phyloP scores from a whole-genome alignment of 2,888 invertebrate species.

The Busseola fusca region DNA sequence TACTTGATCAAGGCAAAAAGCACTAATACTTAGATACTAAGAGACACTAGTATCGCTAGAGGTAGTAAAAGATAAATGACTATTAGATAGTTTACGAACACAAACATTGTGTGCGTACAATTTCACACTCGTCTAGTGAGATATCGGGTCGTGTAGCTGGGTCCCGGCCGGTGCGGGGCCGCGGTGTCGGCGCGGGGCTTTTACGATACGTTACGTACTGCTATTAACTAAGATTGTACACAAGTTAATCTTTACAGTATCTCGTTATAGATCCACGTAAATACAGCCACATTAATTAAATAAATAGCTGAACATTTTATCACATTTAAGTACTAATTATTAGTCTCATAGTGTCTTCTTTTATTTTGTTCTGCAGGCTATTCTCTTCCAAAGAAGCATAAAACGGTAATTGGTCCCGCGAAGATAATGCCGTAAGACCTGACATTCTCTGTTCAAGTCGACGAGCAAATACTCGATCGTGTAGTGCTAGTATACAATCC shows the following conservation, averaged over 20 bases:
- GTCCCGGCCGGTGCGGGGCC: neutral
- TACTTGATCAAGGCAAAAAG: neutral
- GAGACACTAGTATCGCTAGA: neutral
- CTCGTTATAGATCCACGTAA: neutral
- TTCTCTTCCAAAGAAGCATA: too few relatives aligned
- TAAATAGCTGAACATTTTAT: neutral
- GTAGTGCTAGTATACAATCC: neutral
- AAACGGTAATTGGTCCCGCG: neutral
- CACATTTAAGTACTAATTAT: neutral
- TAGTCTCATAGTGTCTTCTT: neutral
- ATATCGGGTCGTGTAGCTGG: slow-evolving; percentile 6
- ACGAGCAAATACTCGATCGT: neutral
- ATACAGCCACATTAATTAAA: neutral
- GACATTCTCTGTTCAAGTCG: neutral
- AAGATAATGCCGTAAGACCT: neutral
- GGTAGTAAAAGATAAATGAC: slow-evolving; percentile 33
- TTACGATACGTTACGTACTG: neutral
- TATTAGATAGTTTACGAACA: slow-evolving; percentile 6
- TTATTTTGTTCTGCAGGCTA: neutral
- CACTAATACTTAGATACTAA: neutral
- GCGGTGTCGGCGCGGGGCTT: neutral
- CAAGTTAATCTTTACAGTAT: neutral
- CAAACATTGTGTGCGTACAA: slow-evolving; percentile 12
- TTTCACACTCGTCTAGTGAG: slow-evolving; percentile 33
- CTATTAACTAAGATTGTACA: slow-evolving; percentile 10